Percentiles rank a stretch among this genome's conserved stretches.
These are phyloP conservation scores for Passerina amoena DNA, from an alignment of 2,113 vertebrate species.

Conservation along the genomic window DNA sequence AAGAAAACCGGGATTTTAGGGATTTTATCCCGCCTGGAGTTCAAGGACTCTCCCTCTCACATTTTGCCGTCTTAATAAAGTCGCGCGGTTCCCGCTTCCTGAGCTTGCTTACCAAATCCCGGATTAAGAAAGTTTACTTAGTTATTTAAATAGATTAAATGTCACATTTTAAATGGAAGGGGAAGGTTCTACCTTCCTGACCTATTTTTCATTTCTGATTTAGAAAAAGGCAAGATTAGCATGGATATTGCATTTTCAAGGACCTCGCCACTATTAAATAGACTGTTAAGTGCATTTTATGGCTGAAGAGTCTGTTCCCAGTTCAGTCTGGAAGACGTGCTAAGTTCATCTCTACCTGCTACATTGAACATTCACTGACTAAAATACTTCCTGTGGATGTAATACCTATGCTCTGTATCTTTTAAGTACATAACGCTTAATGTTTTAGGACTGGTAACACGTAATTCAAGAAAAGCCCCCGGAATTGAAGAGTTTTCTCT, in stretches of 20 bases:
- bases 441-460: slow-evolving; percentile 60
- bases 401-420: slow-evolving; percentile 64
- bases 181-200: slow-evolving; percentile 66
- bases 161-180: slow-evolving; percentile 62
- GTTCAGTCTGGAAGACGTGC: slow-evolving; percentile 69
- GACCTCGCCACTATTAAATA: slow-evolving; percentile 82
- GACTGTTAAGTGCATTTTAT: slow-evolving; percentile 85
- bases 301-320: slow-evolving; percentile 76
- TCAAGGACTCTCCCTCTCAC: not conserved
- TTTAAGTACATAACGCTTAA: slow-evolving; percentile 68
- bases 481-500: not conserved
- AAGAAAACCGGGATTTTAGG: not conserved
- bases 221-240: slow-evolving; percentile 79
- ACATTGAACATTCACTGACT: slow-evolving; percentile 79
- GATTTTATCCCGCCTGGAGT: not conserved
- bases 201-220: slow-evolving; percentile 80
- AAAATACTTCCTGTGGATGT: slow-evolving; percentile 68
- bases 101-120: slow-evolving; percentile 45
- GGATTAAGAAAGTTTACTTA: slow-evolving; percentile 75
- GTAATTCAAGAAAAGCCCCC: slow-evolving; percentile 26
- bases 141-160: slow-evolving; percentile 76
- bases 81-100: not conserved
- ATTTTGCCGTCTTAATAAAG: slow-evolving; percentile 13
- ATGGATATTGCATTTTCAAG: slow-evolving; percentile 82
- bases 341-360: slow-evolving; percentile 79